A percentile compares a stretch with the other conserved stretches of the same genome.
Conservation (phyloP, 2,113 vertebrate genomes). For the Tragelaphus strepsiceros region DNA sequence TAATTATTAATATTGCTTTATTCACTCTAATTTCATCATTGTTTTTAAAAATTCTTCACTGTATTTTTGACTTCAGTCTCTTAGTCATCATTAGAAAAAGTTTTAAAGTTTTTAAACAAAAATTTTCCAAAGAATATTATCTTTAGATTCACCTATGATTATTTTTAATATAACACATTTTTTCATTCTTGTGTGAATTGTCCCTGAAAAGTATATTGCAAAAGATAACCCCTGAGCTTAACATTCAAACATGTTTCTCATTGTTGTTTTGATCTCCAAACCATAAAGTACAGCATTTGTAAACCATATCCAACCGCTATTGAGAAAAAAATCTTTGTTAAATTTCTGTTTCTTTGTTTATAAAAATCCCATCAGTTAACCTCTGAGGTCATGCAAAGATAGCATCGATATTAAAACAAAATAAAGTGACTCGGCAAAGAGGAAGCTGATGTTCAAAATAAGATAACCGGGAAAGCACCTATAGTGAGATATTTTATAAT, state of each 20-base stretch:
- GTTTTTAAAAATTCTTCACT: background rate
- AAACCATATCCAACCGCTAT: background rate
- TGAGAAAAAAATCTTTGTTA: constrained; percentile 1
- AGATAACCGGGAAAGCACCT: background rate
- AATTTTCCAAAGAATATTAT: background rate
- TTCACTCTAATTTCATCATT: background rate
- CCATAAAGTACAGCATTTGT: background rate
- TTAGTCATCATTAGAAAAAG: background rate
- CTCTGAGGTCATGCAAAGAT: background rate
- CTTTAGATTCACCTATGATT: background rate
- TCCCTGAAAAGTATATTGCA: background rate
- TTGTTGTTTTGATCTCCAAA: constrained; percentile 30
- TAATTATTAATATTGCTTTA: background rate
- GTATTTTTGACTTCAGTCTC: background rate
- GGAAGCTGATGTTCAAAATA: background rate
- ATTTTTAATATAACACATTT: background rate
- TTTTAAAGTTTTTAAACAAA: background rate
- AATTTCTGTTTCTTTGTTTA: constrained; percentile 29
- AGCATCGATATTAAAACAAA: background rate
- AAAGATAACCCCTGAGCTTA: background rate
- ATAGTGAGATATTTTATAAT: background rate
- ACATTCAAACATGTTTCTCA: background rate
- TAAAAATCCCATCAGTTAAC: constrained; percentile 21
- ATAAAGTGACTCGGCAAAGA: background rate
- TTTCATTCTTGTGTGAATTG: background rate